These are phyloP conservation scores for Amphimedon queenslandica DNA, from an alignment of 37 sponge, comb jelly and placozoan genomes.

Conservation along the genomic window DNA sequence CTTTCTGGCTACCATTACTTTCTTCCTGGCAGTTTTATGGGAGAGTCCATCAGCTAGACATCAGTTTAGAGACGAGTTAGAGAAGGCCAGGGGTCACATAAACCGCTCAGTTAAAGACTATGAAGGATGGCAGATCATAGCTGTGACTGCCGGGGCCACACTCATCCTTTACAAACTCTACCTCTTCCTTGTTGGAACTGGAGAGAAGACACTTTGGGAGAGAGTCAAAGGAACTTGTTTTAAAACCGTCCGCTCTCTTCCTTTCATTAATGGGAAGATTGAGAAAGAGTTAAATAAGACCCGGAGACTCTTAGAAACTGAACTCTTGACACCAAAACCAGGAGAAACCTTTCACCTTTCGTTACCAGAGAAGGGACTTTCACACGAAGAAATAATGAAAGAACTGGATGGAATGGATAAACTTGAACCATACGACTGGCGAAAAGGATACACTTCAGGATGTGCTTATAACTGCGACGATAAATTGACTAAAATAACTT, in stretches of 20 bases:
- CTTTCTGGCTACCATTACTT: too few relatives aligned
- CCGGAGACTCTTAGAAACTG: slow-evolving; percentile 29
- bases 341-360: slow-evolving; percentile 21
- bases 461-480: slow-evolving; percentile 74
- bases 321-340: slow-evolving; percentile 12
- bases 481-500: slow-evolving; percentile 72
- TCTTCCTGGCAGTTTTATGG: background rate
- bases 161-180: slow-evolving; percentile 35
- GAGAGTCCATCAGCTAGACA: background rate
- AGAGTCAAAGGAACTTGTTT: slow-evolving; percentile 54
- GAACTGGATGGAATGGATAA: slow-evolving; percentile 30
- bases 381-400: slow-evolving; percentile 35
- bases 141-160: slow-evolving; percentile 30
- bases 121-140: slow-evolving; percentile 68
- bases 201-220: slow-evolving; percentile 36
- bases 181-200: slow-evolving; percentile 56
- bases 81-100: slow-evolving; percentile 11
- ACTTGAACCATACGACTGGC: slow-evolving; percentile 47
- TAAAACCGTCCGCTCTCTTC: slow-evolving; percentile 26
- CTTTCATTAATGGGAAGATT: slow-evolving; percentile 57
- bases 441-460: slow-evolving; percentile 83
- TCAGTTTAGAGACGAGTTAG: background rate
- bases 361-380: slow-evolving; percentile 73
- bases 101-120: slow-evolving; percentile 25
- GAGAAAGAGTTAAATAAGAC: slow-evolving; percentile 54